Base-by-base conservation (phyloP, 2,797 vertebrate genomes). In the Phrynocephalus guinanensis region DNA sequence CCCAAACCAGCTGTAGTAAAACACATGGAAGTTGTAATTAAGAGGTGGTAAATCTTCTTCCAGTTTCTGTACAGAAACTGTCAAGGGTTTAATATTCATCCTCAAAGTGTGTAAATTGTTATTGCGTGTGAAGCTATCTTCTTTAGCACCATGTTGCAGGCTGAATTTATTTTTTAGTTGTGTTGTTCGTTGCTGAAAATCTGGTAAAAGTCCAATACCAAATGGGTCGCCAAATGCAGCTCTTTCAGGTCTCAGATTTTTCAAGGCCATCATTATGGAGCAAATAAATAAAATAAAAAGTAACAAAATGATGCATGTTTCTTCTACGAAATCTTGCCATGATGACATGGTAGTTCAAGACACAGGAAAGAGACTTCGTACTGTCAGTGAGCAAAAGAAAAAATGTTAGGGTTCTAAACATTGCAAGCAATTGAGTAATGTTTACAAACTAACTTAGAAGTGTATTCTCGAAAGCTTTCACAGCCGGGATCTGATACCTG, bases 1-100 rank as follows among this genome's bases (percentile, higher is more conserved):
- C 84, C 99, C 99, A 92, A 97, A 99, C 99, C 99, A 99, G 0
- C 91, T 95, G 70, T 99, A 99, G 95, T 99, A 99, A 94, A 99
- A 99, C 44, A 96, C 95, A 88, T 99, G 99, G 26, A 99, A 92
- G 67, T 98, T 97, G 92, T 99, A 99, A 96, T 99, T 99, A 60
- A 98, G 98, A 91, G 97, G 94, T 92, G 97, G 97, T 44, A 97
- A 95, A 30, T 95, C 97, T 79, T 94, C 93, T 91, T 96, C 97
- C 86, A 96, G 82, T 8, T 94, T 88, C 16, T 87, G 93, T 85
- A 96, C 93, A 87, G 97, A 86, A 70, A 92, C 86, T 83, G 93
- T 81, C n/a, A 95, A 94, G 88, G 87, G 89, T 91, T 91, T 95
- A 87, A 52, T 87, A 86, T 92, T 95, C 67, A 91, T 85, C 88